A percentile compares a stretch with the other conserved stretches of the same genome.
phyloP scores from a whole-genome alignment of 2,797 vertebrate species.

The Meda fulgida region DNA sequence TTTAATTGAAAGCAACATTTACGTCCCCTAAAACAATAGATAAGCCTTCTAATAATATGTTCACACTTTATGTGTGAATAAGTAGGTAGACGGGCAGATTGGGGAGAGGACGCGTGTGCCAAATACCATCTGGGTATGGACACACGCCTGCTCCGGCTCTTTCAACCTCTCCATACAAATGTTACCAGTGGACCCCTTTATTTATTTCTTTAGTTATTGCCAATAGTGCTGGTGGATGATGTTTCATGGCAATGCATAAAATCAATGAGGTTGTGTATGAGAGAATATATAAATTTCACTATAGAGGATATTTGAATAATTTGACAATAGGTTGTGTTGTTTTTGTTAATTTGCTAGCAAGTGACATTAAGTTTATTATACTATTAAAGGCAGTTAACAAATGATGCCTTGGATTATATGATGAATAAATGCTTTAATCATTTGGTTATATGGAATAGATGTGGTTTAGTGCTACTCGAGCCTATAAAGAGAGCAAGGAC shows the following conservation, averaged over 20 bases:
- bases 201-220: background rate
- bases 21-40: background rate
- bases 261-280: background rate
- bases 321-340: background rate
- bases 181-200: slow-evolving; percentile 4
- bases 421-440: background rate
- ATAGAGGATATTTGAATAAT: background rate
- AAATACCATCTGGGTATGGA: slow-evolving; percentile 47
- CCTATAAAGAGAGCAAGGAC: background rate
- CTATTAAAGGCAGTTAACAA: background rate
- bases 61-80: slow-evolving; percentile 37
- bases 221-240: background rate
- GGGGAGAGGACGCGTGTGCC: slow-evolving; percentile 14
- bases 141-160: background rate
- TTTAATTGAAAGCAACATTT: slow-evolving; percentile 14
- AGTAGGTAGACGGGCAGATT: slow-evolving; percentile 46
- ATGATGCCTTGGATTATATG: slow-evolving; percentile 1
- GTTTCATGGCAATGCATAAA: background rate
- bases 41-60: slow-evolving; percentile 13
- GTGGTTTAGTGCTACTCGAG: background rate
- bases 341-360: background rate
- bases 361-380: background rate
- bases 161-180: background rate
- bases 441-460: background rate
- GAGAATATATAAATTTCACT: background rate